These are phyloP conservation scores for Arizona elegans DNA, from an alignment of 2,113 vertebrate species.

Conservation along the genomic window DNA sequence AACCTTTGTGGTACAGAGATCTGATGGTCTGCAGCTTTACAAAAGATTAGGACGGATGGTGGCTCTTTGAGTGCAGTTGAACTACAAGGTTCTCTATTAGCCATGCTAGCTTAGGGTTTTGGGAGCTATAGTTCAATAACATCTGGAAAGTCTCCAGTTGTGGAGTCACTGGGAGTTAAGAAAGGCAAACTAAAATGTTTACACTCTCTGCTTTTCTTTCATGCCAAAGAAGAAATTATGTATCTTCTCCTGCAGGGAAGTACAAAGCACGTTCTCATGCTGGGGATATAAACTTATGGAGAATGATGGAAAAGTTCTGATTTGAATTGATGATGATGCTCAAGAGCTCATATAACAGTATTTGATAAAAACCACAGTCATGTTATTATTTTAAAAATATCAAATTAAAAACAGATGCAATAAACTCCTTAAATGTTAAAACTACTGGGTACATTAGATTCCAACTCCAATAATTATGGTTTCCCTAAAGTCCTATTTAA, in stretches of 20 bases:
- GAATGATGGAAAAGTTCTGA: not conserved
- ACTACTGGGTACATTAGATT: not conserved
- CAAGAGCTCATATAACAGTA: not conserved
- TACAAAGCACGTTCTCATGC: not conserved
- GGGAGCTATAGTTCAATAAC: not conserved
- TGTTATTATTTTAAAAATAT: not conserved
- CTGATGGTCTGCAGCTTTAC: not conserved
- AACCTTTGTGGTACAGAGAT: not conserved
- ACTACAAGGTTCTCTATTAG: not conserved
- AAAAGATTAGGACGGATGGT: not conserved
- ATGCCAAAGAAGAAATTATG: not conserved
- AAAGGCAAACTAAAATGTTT: not conserved
- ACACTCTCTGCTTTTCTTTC: not conserved
- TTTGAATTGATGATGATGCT: not conserved
- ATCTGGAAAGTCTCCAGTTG: not conserved
- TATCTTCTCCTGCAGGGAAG: not conserved
- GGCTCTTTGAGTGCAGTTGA: not conserved
- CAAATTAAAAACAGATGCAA: not conserved
- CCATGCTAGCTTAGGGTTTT: not conserved
- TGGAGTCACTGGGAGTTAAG: not conserved
- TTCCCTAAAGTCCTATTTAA: not conserved
- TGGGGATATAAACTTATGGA: not conserved
- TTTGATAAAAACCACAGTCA: not conserved
- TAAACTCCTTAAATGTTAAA: not conserved
- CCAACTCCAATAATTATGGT: too few relatives aligned